A percentile compares a stretch with the other conserved stretches of the same genome.
These are phyloP conservation scores for Machaerirhynchus nigripectus DNA, from an alignment of 2,113 vertebrate species.

Conservation along the genomic window DNA sequence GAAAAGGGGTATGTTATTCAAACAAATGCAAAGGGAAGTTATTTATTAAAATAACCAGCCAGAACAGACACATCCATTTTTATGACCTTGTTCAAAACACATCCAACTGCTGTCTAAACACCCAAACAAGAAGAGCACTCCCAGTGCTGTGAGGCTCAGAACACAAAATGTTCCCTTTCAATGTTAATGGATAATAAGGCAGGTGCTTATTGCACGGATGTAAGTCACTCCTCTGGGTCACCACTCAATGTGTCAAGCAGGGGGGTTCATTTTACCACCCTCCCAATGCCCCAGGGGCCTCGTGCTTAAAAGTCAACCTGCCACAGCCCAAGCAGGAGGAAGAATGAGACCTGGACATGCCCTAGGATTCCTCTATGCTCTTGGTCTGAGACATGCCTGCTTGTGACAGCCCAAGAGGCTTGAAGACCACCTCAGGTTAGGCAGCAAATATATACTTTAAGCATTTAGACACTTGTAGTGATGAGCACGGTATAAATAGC, in stretches of 20 bases:
- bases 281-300: neutral
- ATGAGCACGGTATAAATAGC: neutral
- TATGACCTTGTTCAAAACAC: neutral
- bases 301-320: neutral
- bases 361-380: neutral
- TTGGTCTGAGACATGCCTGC: neutral
- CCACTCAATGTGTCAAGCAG: neutral
- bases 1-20: neutral
- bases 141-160: neutral
- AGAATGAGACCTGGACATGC: neutral
- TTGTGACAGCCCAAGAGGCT: neutral
- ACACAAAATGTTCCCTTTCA: neutral
- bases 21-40: constrained; percentile 14
- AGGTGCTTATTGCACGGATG: neutral
- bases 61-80: neutral
- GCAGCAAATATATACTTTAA: neutral
- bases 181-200: neutral
- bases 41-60: neutral
- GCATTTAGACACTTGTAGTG: neutral
- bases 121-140: neutral
- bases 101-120: neutral
- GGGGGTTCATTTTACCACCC: neutral
- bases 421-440: neutral
- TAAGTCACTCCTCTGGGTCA: neutral
- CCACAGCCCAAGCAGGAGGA: neutral